Conservation (phyloP, 2,797 vertebrate genomes). For the Mormyrops boulengeri region DNA sequence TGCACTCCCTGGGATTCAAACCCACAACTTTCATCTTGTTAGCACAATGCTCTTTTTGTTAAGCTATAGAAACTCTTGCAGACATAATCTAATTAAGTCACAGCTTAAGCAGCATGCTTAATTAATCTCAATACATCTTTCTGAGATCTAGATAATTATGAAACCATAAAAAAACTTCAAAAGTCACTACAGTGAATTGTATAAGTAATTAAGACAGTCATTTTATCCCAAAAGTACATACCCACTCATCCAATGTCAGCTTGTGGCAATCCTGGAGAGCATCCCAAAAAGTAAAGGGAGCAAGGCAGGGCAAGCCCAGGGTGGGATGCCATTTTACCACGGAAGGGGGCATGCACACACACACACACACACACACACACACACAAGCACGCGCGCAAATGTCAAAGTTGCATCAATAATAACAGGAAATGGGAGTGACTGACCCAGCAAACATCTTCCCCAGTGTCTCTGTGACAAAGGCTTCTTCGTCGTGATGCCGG, state of each 20-base stretch:
- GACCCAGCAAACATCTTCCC: conserved; percentile 81
- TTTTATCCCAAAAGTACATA: not conserved
- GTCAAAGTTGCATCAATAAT: not conserved
- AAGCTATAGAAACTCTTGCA: not conserved
- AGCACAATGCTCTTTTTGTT: not conserved
- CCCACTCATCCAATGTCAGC: not conserved
- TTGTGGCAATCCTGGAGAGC: not conserved
- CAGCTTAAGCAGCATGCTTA: not conserved
- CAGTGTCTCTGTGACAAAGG: conserved; percentile 77
- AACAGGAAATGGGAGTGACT: conserved; percentile 34
- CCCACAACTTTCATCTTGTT: not conserved
- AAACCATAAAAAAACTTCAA: not conserved
- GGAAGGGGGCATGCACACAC: not conserved
- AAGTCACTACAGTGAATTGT: not conserved
- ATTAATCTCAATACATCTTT: not conserved
- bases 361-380: not conserved
- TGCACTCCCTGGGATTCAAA: not conserved
- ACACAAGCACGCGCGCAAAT: not conserved
- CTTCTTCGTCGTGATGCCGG: conserved; percentile 77
- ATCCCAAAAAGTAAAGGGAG: not conserved
- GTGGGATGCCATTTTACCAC: not conserved
- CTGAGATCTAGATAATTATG: not conserved
- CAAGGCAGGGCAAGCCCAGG: not conserved
- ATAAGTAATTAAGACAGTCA: not conserved
- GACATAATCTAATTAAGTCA: not conserved